A percentile compares a stretch with the other conserved stretches of the same genome.
These are phyloP conservation scores for Dynastes hyllus DNA, from an alignment of 2,888 invertebrate genomes.

Conservation along the genomic window DNA sequence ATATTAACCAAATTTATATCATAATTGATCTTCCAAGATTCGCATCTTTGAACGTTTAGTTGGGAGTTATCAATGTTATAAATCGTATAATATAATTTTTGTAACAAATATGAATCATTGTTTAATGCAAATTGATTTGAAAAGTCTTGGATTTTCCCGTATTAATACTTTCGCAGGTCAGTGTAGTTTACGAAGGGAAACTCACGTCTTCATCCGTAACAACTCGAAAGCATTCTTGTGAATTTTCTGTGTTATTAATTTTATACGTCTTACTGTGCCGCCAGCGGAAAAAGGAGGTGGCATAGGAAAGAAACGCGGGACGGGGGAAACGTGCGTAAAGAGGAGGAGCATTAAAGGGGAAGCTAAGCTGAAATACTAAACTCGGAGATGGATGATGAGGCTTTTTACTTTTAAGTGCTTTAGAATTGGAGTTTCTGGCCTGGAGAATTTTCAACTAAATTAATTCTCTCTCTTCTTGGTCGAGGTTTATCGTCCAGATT, in stretches of 20 bases:
- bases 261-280: slow-evolving; percentile 2
- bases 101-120: too few relatives aligned
- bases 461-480: slow-evolving; percentile 1
- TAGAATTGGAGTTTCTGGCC: slow-evolving; percentile 6
- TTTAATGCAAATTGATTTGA: too few relatives aligned
- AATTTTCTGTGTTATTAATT: slow-evolving; percentile 47
- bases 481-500: slow-evolving; percentile 28
- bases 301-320: background rate
- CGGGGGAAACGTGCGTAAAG: background rate
- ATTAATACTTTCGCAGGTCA: too few relatives aligned
- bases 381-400: slow-evolving; percentile 13
- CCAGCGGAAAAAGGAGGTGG: background rate
- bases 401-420: slow-evolving; percentile 26
- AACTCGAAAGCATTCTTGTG: slow-evolving; percentile 23
- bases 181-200: too few relatives aligned
- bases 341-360: background rate
- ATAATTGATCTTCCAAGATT: too few relatives aligned
- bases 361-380: background rate
- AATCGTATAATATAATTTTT: too few relatives aligned
- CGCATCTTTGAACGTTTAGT: too few relatives aligned
- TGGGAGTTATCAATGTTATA: too few relatives aligned
- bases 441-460: slow-evolving; percentile 7
- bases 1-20: too few relatives aligned
- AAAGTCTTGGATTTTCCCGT: too few relatives aligned
- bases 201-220: too few relatives aligned